Evolutionary conservation across 2,113 vertebrate species (phyloP).

Genomic region (Hyaena hyaena): DNA sequence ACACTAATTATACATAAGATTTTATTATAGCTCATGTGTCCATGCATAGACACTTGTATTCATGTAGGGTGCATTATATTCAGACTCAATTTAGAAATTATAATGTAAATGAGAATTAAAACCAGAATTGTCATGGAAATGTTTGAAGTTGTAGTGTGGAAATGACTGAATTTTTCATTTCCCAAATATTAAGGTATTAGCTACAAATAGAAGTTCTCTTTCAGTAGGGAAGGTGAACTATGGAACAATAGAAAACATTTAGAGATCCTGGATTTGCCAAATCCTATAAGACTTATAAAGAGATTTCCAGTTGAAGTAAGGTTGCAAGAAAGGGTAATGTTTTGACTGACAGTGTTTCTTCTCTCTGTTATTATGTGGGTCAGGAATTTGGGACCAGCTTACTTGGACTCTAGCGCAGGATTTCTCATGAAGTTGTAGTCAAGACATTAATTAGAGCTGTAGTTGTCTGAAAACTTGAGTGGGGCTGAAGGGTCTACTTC

Average conservation of each 20-base stretch:
- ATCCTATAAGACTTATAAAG: not conserved
- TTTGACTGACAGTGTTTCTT: not conserved
- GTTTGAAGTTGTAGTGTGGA: not conserved
- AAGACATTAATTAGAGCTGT: not conserved
- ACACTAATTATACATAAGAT: not conserved
- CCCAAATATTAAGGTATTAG: not conserved
- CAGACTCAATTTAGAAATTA: not conserved
- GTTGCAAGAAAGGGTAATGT: not conserved
- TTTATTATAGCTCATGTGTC: not conserved
- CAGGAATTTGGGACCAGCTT: not conserved
- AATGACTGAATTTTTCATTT: constrained; percentile 42
- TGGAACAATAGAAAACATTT: not conserved
- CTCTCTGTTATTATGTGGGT: not conserved
- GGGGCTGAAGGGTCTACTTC: not conserved
- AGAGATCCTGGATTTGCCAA: not conserved
- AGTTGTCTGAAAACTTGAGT: not conserved
- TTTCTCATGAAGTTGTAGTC: not conserved
- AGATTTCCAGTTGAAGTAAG: not conserved
- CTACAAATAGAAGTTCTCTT: not conserved
- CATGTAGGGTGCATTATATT: not conserved
- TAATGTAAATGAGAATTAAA: not conserved
- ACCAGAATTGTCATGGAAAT: not conserved
- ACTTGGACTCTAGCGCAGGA: not conserved
- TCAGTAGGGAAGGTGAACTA: not conserved
- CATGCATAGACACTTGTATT: not conserved